Evolutionary conservation across 1,140 invertebrate genomes (phyloP).

Genomic region (Neodiprion lecontei): DNA sequence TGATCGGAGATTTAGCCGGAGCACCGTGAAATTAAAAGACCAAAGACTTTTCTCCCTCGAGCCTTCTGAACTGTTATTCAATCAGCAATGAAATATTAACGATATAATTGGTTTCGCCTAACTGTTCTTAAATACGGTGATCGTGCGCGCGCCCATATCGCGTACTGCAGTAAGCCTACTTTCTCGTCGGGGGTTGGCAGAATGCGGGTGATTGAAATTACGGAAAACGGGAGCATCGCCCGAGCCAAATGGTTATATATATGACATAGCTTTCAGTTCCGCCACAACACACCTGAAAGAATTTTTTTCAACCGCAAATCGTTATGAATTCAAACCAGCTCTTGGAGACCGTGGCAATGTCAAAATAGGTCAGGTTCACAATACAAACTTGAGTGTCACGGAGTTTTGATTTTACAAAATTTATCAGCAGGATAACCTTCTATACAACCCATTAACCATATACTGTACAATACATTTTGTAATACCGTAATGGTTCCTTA

Average conservation of each 20-base stretch:
- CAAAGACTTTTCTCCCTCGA: not conserved
- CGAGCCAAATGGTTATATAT: too few relatives aligned
- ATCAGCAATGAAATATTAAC: constrained; percentile 7
- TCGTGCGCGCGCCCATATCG: not conserved
- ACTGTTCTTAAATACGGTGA: constrained; percentile 4
- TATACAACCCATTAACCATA: too few relatives aligned
- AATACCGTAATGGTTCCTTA: too few relatives aligned
- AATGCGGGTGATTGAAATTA: not conserved
- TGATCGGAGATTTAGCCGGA: not conserved
- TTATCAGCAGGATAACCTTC: too few relatives aligned
- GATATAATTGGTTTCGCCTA: not conserved
- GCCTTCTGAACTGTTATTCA: not conserved
- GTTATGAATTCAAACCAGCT: not conserved
- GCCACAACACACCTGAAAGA: not conserved
- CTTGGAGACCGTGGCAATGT: not conserved
- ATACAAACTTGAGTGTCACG: too few relatives aligned
- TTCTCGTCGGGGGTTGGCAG: not conserved
- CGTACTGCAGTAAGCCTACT: not conserved
- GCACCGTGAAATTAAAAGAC: not conserved
- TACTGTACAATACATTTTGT: too few relatives aligned
- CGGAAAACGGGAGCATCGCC: not conserved
- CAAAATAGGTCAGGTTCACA: not conserved
- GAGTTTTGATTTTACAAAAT: too few relatives aligned
- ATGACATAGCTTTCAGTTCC: too few relatives aligned
- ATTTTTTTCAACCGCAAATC: not conserved